Evolutionary conservation across 2,113 vertebrate genomes (phyloP).

Genomic region (Actinemys pallida): DNA sequence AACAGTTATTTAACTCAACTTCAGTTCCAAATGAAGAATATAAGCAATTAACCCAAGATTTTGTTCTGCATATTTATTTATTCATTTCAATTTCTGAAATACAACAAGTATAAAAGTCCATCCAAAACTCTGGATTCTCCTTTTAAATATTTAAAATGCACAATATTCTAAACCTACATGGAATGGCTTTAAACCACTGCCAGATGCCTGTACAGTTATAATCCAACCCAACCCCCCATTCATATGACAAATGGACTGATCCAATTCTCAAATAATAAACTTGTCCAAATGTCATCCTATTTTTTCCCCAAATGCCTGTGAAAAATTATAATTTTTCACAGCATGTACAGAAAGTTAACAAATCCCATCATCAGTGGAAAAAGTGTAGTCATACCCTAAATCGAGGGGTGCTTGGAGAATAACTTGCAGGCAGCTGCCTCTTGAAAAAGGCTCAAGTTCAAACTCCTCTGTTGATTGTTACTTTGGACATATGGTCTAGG

Average conservation of each 20-base stretch:
- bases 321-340: background rate
- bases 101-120: background rate
- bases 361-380: background rate
- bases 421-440: background rate
- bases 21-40: conserved; percentile 12
- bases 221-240: background rate
- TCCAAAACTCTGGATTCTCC: background rate
- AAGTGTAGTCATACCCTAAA: background rate
- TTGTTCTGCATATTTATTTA: background rate
- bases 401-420: background rate
- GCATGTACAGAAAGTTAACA: background rate
- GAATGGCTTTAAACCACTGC: background rate
- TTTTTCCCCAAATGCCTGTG: background rate
- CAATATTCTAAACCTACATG: background rate
- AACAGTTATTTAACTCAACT: conserved; percentile 21
- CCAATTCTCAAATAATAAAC: background rate
- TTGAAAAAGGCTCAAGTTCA: background rate
- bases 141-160: background rate
- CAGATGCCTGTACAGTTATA: background rate
- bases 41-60: conserved; percentile 37
- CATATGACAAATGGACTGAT: background rate
- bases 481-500: background rate
- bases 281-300: background rate
- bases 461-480: background rate
- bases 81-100: background rate